Percentiles rank a stretch among this genome's conserved stretches.
These are phyloP conservation scores for Liparis tanakae DNA, from an alignment of 2,797 vertebrate genomes.

Conservation along the genomic window DNA sequence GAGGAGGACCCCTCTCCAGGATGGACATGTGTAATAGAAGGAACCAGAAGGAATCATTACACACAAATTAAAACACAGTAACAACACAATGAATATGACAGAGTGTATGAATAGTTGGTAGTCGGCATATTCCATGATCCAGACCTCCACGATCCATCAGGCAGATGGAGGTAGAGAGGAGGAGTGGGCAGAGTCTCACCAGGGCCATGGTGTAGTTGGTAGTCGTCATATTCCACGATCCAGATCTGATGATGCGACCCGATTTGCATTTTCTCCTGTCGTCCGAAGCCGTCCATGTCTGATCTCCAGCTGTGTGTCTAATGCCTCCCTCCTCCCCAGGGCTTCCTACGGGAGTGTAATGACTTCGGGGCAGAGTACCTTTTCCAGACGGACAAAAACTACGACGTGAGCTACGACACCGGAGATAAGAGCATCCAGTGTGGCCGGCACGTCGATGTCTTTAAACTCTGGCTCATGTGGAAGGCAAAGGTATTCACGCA, in stretches of 20 bases:
- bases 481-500: slow-evolving; percentile 80
- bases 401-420: slow-evolving; percentile 78
- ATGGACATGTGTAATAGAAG: too few species aligned
- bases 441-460: slow-evolving; percentile 77
- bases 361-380: slow-evolving; percentile 78
- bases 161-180: too few species aligned
- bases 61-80: too few species aligned
- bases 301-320: neutral
- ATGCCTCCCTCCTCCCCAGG: slow-evolving; percentile 53
- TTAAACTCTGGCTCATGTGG: slow-evolving; percentile 86
- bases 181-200: too few species aligned
- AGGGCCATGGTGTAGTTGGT: too few species aligned
- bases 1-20: too few species aligned
- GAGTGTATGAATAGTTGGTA: too few species aligned
- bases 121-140: too few species aligned
- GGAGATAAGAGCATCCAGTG: slow-evolving; percentile 84
- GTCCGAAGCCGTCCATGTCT: neutral
- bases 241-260: neutral
- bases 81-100: too few species aligned
- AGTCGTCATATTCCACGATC: too few species aligned
- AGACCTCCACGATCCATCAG: too few species aligned
- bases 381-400: slow-evolving; percentile 84
- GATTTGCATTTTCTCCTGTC: neutral
- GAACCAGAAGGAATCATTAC: too few species aligned
- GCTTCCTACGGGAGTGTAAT: slow-evolving; percentile 80